Percentiles rank a stretch among this genome's conserved stretches.
These are phyloP conservation scores for Alentia gelatinosa DNA, from an alignment of 2,888 invertebrate species.

Conservation along the genomic window DNA sequence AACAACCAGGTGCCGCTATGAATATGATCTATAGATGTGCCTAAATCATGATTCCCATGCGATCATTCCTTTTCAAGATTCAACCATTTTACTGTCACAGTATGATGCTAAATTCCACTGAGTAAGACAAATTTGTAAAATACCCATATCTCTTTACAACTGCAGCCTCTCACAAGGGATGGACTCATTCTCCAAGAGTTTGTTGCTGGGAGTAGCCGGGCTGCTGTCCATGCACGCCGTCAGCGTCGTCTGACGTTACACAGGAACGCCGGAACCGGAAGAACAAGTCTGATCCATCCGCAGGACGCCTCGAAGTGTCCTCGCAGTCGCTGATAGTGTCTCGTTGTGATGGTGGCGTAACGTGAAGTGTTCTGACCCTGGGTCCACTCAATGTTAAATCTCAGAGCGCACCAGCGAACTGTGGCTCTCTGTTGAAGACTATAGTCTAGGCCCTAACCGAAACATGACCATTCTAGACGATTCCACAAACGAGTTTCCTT, in stretches of 20 bases:
- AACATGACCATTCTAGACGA: neutral
- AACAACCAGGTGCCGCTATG: too few species aligned
- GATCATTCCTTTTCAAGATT: too few species aligned
- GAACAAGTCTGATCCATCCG: neutral
- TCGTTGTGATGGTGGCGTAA: slow-evolving; percentile 18
- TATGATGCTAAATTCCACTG: too few species aligned
- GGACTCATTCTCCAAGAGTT: neutral
- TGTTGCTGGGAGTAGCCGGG: neutral
- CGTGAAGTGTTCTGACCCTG: slow-evolving; percentile 22
- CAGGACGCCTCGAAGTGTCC: neutral
- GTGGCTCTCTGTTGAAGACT: neutral
- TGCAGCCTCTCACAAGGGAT: neutral
- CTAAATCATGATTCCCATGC: too few species aligned
- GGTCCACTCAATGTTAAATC: slow-evolving; percentile 21
- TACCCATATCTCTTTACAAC: too few species aligned
- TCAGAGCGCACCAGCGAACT: neutral
- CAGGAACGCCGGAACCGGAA: neutral
- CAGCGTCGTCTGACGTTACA: slow-evolving; percentile 3
- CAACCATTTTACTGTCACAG: too few species aligned
- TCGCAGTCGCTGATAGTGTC: slow-evolving; percentile 21
- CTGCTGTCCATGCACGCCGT: slow-evolving; percentile 10
- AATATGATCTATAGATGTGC: too few species aligned
- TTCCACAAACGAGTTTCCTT: neutral
- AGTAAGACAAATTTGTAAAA: too few species aligned
- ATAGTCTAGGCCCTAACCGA: neutral